These are phyloP conservation scores for Macquaria australasica DNA, from an alignment of 2,113 vertebrate genomes.

Conservation along the genomic window DNA sequence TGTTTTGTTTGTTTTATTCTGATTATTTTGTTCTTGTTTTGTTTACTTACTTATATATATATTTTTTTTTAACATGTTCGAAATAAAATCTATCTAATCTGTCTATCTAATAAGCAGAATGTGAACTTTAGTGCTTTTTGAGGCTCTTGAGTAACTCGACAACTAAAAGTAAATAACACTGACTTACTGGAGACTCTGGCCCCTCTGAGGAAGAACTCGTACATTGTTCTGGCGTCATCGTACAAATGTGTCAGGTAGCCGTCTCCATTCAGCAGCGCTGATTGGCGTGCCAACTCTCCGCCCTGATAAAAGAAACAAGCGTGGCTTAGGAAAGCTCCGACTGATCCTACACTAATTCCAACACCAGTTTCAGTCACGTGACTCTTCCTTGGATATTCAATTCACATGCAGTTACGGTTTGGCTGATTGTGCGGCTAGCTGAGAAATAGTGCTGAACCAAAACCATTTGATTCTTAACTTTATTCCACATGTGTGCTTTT, in stretches of 20 bases:
- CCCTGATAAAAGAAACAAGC: constrained; percentile 78
- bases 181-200: constrained; percentile 89
- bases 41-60: too few relatives aligned
- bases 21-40: too few relatives aligned
- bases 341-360: neutral
- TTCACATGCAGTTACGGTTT: neutral
- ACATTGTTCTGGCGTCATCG: constrained; percentile 89
- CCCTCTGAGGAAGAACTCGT: constrained; percentile 91
- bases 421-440: neutral
- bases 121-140: too few relatives aligned
- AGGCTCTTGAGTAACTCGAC: neutral
- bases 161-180: neutral
- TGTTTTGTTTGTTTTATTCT: too few relatives aligned
- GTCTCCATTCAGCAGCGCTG: constrained; percentile 78
- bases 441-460: neutral
- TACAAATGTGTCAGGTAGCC: constrained; percentile 82
- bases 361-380: neutral
- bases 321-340: neutral
- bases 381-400: neutral
- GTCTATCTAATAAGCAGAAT: too few relatives aligned
- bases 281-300: constrained; percentile 85
- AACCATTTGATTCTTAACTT: too few relatives aligned
- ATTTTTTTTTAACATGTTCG: too few relatives aligned
- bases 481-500: too few relatives aligned
- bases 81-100: too few relatives aligned